phyloP scores from a whole-genome alignment of 2,113 vertebrate genomes.

The Gymnobelideus leadbeateri region DNA sequence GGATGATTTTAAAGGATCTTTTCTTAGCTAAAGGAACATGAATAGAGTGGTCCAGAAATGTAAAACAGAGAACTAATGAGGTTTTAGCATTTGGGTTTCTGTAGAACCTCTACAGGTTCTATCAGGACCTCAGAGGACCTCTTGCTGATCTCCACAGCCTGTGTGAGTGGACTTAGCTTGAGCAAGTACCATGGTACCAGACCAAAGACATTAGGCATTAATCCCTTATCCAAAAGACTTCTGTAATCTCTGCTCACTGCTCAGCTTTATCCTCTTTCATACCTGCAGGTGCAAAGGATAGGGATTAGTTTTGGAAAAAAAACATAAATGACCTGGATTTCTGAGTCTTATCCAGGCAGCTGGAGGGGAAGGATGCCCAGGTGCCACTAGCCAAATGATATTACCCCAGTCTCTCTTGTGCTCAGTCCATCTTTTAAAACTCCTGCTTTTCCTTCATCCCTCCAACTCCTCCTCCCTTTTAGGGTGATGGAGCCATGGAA shows the following conservation, averaged over 20 bases:
- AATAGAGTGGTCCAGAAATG: background rate
- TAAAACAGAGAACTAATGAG: background rate
- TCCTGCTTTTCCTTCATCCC: background rate
- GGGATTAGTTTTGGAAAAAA: background rate
- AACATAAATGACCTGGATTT: background rate
- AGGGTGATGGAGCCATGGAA: background rate
- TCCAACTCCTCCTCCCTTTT: background rate
- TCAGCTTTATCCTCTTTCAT: background rate
- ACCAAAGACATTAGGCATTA: background rate
- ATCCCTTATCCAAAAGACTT: background rate
- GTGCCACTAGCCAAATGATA: background rate
- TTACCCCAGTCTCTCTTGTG: background rate
- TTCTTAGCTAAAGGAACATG: background rate
- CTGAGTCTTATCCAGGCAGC: background rate
- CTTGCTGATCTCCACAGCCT: background rate
- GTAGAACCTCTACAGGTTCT: too few relatives aligned
- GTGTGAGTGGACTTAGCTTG: background rate
- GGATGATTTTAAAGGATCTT: too few relatives aligned
- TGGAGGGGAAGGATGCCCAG: background rate
- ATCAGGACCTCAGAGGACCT: too few relatives aligned
- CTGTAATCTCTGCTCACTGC: background rate
- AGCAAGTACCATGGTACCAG: background rate
- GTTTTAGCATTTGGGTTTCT: background rate
- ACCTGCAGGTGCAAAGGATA: background rate
- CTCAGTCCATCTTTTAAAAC: background rate